These are phyloP conservation scores for Bathynomus jamesi DNA, from an alignment of 1,140 invertebrate genomes.

Conservation along the genomic window DNA sequence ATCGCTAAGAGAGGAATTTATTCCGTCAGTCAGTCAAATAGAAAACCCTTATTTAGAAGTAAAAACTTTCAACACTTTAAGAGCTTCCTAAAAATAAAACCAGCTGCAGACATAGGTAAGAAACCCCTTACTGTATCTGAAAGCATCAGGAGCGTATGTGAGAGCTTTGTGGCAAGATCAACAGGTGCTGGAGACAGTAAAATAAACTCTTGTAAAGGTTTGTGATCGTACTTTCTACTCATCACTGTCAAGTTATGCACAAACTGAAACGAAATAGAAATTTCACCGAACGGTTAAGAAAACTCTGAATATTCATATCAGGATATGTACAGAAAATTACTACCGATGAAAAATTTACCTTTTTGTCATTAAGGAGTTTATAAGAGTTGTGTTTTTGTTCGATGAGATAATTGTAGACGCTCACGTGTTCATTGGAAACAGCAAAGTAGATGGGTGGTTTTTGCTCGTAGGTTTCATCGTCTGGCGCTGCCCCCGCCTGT, in stretches of 20 bases:
- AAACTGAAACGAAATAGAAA: conserved; percentile 54
- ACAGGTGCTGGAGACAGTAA: conserved; percentile 93
- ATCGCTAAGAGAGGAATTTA: too few species aligned
- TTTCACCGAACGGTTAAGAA: too few species aligned
- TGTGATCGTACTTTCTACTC: conserved; percentile 92
- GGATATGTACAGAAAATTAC: too few species aligned
- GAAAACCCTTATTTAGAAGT: too few species aligned
- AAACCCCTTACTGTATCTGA: conserved; percentile 70
- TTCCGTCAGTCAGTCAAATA: too few species aligned
- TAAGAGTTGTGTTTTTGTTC: conserved; percentile 97
- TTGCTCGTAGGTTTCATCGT: conserved; percentile 83
- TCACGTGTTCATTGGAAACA: conserved; percentile 90
- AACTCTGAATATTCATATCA: too few species aligned
- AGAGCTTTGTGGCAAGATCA: conserved; percentile 94
- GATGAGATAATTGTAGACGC: conserved; percentile 89
- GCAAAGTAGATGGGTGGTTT: conserved; percentile 96
- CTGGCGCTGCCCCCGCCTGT: conserved; percentile 90
- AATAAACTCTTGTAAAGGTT: conserved; percentile 94
- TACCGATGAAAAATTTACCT: conserved; percentile 47
- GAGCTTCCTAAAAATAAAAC: too few species aligned
- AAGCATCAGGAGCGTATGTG: conserved; percentile 78
- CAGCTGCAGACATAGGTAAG: too few species aligned
- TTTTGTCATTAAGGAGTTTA: conserved; percentile 90
- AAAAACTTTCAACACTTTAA: too few species aligned
- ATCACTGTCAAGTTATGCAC: conserved; percentile 98